Evolutionary conservation across 2,113 vertebrate genomes (phyloP).

Genomic region (Nyctibius bracteatus): DNA sequence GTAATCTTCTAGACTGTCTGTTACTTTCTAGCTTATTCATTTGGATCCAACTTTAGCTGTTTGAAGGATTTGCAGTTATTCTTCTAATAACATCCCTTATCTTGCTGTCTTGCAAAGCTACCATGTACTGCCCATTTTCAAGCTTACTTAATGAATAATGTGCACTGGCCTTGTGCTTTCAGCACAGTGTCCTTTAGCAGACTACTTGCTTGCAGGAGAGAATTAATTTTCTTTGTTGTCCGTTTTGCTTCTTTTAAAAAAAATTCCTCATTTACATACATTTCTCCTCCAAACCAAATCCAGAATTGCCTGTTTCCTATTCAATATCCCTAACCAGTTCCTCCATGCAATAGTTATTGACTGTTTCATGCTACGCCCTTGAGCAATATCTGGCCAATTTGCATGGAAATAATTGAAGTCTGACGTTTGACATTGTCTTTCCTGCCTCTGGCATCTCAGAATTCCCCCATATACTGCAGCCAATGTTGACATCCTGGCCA

Average conservation of each 20-base stretch:
- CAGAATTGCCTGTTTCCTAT: not conserved
- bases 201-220: not conserved
- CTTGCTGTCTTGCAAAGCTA: not conserved
- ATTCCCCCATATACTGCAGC: not conserved
- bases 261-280: not conserved
- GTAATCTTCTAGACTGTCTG: slow-evolving; percentile 20
- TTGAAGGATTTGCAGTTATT: slow-evolving; percentile 29
- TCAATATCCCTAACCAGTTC: not conserved
- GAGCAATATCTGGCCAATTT: not conserved
- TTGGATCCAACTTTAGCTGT: not conserved
- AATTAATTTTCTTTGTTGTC: slow-evolving; percentile 14
- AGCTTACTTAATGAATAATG: not conserved
- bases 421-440: not conserved
- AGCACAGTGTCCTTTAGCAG: not conserved
- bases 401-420: not conserved
- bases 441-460: not conserved
- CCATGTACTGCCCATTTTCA: not conserved
- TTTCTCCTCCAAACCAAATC: not conserved
- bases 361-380: not conserved
- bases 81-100: slow-evolving; percentile 34
- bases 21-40: slow-evolving; percentile 8
- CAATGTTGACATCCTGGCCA: not conserved
- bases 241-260: not conserved
- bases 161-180: not conserved
- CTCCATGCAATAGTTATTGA: not conserved